Conservation (phyloP, 2,888 invertebrate genomes). For the Trimorus sp. region DNA sequence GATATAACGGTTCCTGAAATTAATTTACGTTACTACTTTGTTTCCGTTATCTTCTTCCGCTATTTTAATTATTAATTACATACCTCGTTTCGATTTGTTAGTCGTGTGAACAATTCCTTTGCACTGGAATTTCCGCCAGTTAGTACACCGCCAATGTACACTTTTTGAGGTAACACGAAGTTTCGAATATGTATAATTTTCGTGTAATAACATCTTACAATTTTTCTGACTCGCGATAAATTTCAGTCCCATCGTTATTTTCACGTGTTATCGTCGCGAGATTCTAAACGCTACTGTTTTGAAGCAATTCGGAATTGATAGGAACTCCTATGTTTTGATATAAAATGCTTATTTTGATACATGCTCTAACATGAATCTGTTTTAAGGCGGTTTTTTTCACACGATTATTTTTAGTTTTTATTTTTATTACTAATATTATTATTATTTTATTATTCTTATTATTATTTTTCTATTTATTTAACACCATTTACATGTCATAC, state of each 20-base stretch:
- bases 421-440: too few species aligned
- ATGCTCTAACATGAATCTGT: not conserved
- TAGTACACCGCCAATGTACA: slow-evolving; percentile 7
- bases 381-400: not conserved
- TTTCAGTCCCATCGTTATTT: not conserved
- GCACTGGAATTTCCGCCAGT: not conserved
- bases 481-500: too few species aligned
- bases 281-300: not conserved
- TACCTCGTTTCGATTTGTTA: not conserved
- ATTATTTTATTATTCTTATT: too few species aligned
- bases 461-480: too few species aligned
- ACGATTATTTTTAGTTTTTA: too few species aligned
- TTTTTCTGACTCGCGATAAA: not conserved
- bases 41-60: too few species aligned
- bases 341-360: not conserved
- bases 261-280: not conserved
- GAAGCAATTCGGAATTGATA: not conserved
- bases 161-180: not conserved
- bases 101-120: not conserved
- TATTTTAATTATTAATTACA: not conserved
- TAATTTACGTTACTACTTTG: too few species aligned
- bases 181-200: slow-evolving; percentile 3
- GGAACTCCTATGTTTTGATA: not conserved
- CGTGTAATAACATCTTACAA: not conserved
- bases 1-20: not conserved